Percentiles rank a stretch among this genome's conserved stretches.
Evolutionary conservation across 2,797 vertebrate species (phyloP).

Genomic region (Etheostoma perlongum): DNA sequence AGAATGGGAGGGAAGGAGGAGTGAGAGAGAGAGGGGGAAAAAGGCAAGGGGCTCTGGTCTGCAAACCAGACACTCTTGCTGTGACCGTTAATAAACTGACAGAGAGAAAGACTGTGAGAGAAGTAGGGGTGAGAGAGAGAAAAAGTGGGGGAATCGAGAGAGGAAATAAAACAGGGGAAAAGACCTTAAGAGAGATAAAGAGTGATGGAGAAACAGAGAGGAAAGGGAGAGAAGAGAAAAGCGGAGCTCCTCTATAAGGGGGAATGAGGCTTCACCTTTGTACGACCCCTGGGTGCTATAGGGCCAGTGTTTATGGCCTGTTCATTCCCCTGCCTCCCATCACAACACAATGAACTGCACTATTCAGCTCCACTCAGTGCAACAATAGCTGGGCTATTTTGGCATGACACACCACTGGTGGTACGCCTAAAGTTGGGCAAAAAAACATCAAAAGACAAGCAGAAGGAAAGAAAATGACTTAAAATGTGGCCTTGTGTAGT

Average conservation of each 20-base stretch:
- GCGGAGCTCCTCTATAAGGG: conserved; percentile 65
- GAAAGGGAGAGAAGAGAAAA: conserved; percentile 42
- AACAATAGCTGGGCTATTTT: conserved; percentile 85
- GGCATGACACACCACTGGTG: conserved; percentile 77
- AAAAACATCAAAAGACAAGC: conserved; percentile 41
- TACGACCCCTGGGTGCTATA: conserved; percentile 81
- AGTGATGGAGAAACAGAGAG: conserved; percentile 56
- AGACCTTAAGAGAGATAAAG: conserved; percentile 33
- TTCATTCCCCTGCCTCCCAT: conserved; percentile 83
- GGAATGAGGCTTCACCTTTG: conserved; percentile 83
- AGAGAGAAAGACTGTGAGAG: conserved; percentile 57
- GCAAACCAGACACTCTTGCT: conserved; percentile 79
- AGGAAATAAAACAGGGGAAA: conserved; percentile 35
- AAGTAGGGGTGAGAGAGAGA: conserved; percentile 48
- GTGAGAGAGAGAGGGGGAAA: conserved; percentile 47
- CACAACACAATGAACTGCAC: conserved; percentile 84
- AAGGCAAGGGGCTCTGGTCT: conserved; percentile 74
- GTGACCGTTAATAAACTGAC: conserved; percentile 82
- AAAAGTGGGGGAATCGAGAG: conserved; percentile 32
- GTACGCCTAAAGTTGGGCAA: conserved; percentile 67
- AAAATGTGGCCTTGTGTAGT: conserved; percentile 10
- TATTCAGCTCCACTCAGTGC: conserved; percentile 76
- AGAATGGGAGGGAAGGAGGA: conserved; percentile 70
- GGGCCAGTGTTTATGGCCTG: conserved; percentile 83
- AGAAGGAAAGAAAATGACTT: conserved; percentile 32